Base-by-base conservation (phyloP, 2,113 vertebrate genomes). In the Saguinus imperator region DNA sequence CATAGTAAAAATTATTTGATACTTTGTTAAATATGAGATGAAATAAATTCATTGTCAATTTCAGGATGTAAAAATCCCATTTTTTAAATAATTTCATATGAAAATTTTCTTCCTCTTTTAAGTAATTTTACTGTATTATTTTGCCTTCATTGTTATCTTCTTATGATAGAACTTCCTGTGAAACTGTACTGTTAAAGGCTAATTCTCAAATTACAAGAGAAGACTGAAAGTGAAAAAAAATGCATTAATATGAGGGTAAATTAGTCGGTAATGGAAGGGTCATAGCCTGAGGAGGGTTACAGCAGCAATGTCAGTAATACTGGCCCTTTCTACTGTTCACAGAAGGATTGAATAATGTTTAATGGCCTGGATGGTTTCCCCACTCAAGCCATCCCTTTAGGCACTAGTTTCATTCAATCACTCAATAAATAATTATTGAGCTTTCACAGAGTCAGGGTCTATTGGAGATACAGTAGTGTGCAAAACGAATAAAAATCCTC, bases 181-280 rank as follows among this genome's bases (percentile, higher is more conserved):
- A 88, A 92, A 35, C 20, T 35, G 6, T 45, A 55, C 7, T 23
- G 27, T 94, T 89, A 93, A 91, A 91, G 29, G 57, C 68, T 83
- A 37, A 52, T 75, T 94, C 29, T 37, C 5, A 85, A 32, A 87
- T 79, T 82, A 79, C 0, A 83, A 88, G 29, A 48, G 48, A 52
- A 88, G 43, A 94, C 21, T 52, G 21, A 83, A 79, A 8, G 35
- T 83, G 18, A 85, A 84, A 95, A 83, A 70, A 76, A 50, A 85
- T 88, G 43, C 80, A 57, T 23, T 94, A 95, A 95, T 91, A 91
- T 75, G 52, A 20, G 29, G 45, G 61, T 23, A 94, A 88, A 93
- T 96, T 89, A 83, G 55, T 96, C 52, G 70, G 40, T 87, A 95
- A 83, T 73, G 37, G 75, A 93, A 93, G 48, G 37, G 79, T 64